These are phyloP conservation scores for Frankliniella fusca DNA, from an alignment of 2,888 invertebrate genomes.

Conservation along the genomic window DNA sequence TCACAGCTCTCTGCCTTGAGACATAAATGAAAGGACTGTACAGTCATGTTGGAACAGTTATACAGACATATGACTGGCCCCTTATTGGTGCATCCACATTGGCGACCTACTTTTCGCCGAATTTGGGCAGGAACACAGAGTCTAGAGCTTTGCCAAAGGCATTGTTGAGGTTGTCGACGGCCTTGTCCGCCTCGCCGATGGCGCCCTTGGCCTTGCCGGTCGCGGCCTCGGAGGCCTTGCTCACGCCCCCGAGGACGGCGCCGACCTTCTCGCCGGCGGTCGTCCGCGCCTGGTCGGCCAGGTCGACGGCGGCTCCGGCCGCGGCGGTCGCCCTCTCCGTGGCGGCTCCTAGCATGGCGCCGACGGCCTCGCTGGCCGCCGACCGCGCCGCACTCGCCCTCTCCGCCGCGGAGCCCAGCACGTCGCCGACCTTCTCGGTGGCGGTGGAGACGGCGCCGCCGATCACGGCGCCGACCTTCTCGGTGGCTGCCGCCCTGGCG, in stretches of 20 bases:
- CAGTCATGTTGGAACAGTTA: too few relatives aligned
- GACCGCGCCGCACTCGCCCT: neutral
- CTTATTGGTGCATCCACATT: too few relatives aligned
- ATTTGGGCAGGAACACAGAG: conserved; percentile 10
- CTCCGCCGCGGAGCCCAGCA: neutral
- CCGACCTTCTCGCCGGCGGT: conserved; percentile 4
- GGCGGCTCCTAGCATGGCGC: neutral
- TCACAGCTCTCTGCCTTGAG: too few relatives aligned
- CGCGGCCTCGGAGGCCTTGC: neutral
- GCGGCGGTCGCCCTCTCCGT: neutral
- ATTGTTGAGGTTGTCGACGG: neutral
- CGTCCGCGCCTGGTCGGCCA: conserved; percentile 14
- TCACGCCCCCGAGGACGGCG: neutral
- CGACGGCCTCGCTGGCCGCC: neutral
- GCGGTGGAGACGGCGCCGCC: neutral
- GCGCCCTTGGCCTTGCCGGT: conserved; percentile 7
- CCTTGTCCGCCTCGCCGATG: conserved; percentile 9
- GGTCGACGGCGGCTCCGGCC: neutral
- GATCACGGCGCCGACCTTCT: conserved; percentile 7
- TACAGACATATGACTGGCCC: too few relatives aligned
- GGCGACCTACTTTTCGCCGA: neutral
- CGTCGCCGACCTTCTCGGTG: neutral
- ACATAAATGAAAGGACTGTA: too few relatives aligned
- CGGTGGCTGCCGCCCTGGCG: neutral
- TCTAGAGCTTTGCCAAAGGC: conserved; percentile 6